Evolutionary conservation across 2,113 vertebrate genomes (phyloP).

Genomic region (Oceanodroma tethys): DNA sequence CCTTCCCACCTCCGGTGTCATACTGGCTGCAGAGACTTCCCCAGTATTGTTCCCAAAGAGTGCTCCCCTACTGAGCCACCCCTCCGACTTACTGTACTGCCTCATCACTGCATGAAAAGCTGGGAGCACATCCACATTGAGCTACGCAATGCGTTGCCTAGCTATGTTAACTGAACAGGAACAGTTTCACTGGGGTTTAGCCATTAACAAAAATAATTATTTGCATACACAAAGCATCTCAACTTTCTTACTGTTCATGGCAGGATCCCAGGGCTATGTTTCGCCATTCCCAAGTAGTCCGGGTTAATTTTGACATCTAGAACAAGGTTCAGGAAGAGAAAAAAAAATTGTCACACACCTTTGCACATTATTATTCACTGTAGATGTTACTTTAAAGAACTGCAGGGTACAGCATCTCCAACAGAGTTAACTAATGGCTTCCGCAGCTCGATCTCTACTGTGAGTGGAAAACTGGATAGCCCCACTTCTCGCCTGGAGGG

Average conservation of each 20-base stretch:
- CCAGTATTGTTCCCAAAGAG: background rate
- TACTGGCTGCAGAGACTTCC: background rate
- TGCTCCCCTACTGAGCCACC: background rate
- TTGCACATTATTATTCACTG: background rate
- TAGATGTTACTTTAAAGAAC: background rate
- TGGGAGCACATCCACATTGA: background rate
- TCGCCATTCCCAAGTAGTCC: slow-evolving; percentile 60
- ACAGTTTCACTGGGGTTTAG: background rate
- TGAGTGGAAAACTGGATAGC: background rate
- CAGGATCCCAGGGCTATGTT: slow-evolving; percentile 42
- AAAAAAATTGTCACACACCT: background rate
- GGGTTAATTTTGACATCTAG: slow-evolving; percentile 57
- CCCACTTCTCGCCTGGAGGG: background rate
- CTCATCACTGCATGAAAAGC: background rate
- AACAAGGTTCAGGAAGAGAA: slow-evolving; percentile 37
- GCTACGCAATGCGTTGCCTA: background rate
- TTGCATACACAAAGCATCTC: slow-evolving; percentile 11
- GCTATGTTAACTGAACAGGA: background rate
- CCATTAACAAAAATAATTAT: background rate
- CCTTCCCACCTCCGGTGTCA: background rate
- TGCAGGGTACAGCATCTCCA: background rate
- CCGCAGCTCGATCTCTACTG: background rate
- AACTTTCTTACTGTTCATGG: slow-evolving; percentile 49
- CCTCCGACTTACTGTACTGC: background rate
- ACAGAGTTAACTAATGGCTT: background rate